Evolutionary conservation across 2,888 invertebrate genomes (phyloP), one percentile per base, ranked within the genome.

Genomic region (Meteorus cinctellus): DNA sequence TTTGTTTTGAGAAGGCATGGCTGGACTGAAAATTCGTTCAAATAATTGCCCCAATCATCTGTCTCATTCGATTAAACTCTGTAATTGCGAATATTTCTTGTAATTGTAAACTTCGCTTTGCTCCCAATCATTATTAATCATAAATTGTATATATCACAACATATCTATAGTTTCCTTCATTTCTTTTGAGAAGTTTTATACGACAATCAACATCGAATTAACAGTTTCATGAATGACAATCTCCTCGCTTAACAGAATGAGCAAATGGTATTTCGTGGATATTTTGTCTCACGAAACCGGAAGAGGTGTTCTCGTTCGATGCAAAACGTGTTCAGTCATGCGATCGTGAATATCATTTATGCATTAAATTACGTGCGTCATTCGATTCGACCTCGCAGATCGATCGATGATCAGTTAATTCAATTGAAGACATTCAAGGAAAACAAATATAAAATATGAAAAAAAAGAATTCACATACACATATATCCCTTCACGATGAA

Each of bases 341-440:
- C 67, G 45, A 74, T 74, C 66, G 74, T 68, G 62, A 29, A 68
- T 62, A 74, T 77, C 60, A 68, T 45, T 74, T 66, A 77, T 72
- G 70, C 60, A 73, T 51, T 36, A 51, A 72, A 48, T 74, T 55
- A 66, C 72, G 60, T 77, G 45, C 78, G 76, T 75, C 72, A 77
- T 78, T 75, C 45, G 27, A 59, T 74, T 68, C 74, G 77, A 66
- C 75, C 75, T 79, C 45, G 60, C 65, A 8, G 41, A 79, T 79
- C 75, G 76, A 80, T 80, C 72, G 75, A 75, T 74, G 45, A 72
- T 71, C 62, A 51, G 59, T 68, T 27, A 65, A 19, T 70, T 73
- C 55, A 65, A 67, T 66, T 31, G 24, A 19, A 36, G 48, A 31
- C 29, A 41, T 65, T 19, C 14, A 71, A 48, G 59, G 27, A 48